Conservation (phyloP, 2,888 invertebrate species). For the Horisme vitalbata region DNA sequence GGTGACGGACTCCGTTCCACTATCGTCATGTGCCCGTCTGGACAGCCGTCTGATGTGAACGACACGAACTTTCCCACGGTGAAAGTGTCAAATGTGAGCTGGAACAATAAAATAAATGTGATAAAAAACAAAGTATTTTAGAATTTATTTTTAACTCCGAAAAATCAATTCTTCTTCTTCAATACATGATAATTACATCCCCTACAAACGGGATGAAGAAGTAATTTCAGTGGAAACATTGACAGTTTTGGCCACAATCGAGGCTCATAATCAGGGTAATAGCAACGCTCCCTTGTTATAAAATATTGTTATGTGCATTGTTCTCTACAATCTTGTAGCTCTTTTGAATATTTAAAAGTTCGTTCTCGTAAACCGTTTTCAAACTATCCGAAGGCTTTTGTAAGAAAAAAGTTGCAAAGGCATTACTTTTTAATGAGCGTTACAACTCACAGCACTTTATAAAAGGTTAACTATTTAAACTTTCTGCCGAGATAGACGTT, state of each 20-base stretch:
- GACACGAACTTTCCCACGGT: slow-evolving; percentile 91
- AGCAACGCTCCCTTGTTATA: no score
- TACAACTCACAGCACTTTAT: slow-evolving; percentile 14
- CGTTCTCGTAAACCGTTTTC: slow-evolving; percentile 10
- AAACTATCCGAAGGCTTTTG: slow-evolving; percentile 13
- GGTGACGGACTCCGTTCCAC: slow-evolving; percentile 87
- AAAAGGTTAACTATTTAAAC: no score
- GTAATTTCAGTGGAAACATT: no score
- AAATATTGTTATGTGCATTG: no score
- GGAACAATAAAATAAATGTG: slow-evolving; percentile 54
- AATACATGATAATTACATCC: no score
- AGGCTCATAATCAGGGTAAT: no score
- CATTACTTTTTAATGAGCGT: slow-evolving; percentile 50
- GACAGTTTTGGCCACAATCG: no score
- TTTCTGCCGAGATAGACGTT: no score
- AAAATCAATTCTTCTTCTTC: no score
- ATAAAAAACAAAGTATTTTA: no score
- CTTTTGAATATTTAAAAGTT: slow-evolving; percentile 13
- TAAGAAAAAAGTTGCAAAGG: slow-evolving; percentile 31
- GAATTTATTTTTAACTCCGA: no score
- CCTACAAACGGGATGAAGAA: no score
- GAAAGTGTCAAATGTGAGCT: slow-evolving; percentile 93
- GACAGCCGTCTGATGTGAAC: slow-evolving; percentile 90
- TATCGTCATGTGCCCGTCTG: slow-evolving; percentile 91
- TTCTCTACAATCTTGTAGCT: background rate